Percentiles rank a stretch among this genome's conserved stretches.
phyloP scores from a whole-genome alignment of 2,797 vertebrate genomes.

The Bryconaethiops microstoma region DNA sequence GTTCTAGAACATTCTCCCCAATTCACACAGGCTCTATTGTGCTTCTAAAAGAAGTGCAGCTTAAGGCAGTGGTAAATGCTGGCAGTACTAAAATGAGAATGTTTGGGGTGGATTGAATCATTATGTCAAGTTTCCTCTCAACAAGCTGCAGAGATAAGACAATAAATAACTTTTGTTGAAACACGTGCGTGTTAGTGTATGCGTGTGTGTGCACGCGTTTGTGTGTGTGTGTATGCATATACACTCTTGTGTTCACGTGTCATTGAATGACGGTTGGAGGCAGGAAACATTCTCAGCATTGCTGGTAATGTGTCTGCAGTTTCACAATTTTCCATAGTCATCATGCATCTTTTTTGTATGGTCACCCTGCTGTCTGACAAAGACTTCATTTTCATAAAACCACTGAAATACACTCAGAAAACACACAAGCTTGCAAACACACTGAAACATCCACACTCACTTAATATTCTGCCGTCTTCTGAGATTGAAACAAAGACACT shows the following conservation, averaged over 20 bases:
- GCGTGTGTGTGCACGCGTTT: not conserved
- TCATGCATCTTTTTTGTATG: not conserved
- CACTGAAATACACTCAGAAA: not conserved
- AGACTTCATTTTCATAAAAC: slow-evolving; percentile 16
- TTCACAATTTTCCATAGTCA: slow-evolving; percentile 22
- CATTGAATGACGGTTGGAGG: slow-evolving; percentile 39
- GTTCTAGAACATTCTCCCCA: too few relatives aligned
- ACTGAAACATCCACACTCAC: slow-evolving; percentile 15
- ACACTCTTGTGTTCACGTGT: too few relatives aligned
- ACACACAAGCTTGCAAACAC: not conserved
- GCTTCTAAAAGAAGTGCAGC: too few relatives aligned
- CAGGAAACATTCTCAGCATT: slow-evolving; percentile 33
- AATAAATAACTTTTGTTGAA: too few relatives aligned
- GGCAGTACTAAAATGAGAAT: too few relatives aligned
- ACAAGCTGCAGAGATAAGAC: slow-evolving; percentile 3
- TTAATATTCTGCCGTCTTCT: slow-evolving; percentile 48
- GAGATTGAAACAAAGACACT: slow-evolving; percentile 16
- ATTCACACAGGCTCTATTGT: too few relatives aligned
- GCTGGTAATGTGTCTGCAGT: slow-evolving; percentile 16
- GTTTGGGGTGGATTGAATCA: too few relatives aligned
- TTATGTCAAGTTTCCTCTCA: too few relatives aligned
- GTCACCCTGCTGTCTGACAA: slow-evolving; percentile 3
- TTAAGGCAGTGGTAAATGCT: too few relatives aligned
- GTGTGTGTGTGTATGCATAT: not conserved
- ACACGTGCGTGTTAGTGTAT: not conserved